Evolutionary conservation across 2,797 vertebrate species (phyloP).

Genomic region (Alfaro cultratus): DNA sequence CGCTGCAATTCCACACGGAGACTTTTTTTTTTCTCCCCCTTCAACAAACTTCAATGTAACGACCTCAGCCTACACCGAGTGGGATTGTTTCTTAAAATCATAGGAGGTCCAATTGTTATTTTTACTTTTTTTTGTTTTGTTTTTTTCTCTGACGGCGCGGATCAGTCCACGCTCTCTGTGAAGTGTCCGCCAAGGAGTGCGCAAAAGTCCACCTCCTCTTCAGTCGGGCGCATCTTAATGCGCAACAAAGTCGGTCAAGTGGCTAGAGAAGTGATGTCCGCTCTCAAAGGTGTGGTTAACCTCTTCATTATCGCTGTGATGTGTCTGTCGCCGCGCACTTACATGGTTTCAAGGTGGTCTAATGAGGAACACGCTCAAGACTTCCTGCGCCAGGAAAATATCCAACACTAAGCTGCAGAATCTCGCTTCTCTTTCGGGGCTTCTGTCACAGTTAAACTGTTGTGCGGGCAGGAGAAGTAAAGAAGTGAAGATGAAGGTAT

Average conservation of each 20-base stretch:
- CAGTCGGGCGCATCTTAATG: slow-evolving; percentile 67
- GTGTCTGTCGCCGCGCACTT: slow-evolving; percentile 33
- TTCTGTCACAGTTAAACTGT: slow-evolving; percentile 1
- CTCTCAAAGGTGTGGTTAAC: slow-evolving; percentile 70
- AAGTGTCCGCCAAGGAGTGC: slow-evolving; percentile 48
- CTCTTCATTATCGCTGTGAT: slow-evolving; percentile 68
- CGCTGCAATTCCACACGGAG: slow-evolving; percentile 52
- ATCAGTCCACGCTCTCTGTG: slow-evolving; percentile 34
- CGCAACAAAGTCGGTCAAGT: slow-evolving; percentile 66
- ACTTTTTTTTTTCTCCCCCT: slow-evolving; percentile 7
- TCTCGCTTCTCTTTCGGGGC: slow-evolving; percentile 29
- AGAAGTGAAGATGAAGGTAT: background rate
- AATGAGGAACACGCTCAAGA: slow-evolving; percentile 8
- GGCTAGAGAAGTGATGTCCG: slow-evolving; percentile 63
- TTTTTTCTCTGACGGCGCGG: slow-evolving; percentile 9
- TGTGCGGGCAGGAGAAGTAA: background rate
- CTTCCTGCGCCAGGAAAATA: slow-evolving; percentile 35
- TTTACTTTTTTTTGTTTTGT: background rate
- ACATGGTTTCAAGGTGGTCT: slow-evolving; percentile 25
- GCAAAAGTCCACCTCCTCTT: slow-evolving; percentile 60
- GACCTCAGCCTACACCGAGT: slow-evolving; percentile 42
- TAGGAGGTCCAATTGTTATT: slow-evolving; percentile 51
- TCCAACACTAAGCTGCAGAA: slow-evolving; percentile 25
- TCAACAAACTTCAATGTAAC: slow-evolving; percentile 44
- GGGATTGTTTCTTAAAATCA: slow-evolving; percentile 49